Conservation (phyloP, 1,140 invertebrate genomes). For the Leptinotarsa lineolata region DNA sequence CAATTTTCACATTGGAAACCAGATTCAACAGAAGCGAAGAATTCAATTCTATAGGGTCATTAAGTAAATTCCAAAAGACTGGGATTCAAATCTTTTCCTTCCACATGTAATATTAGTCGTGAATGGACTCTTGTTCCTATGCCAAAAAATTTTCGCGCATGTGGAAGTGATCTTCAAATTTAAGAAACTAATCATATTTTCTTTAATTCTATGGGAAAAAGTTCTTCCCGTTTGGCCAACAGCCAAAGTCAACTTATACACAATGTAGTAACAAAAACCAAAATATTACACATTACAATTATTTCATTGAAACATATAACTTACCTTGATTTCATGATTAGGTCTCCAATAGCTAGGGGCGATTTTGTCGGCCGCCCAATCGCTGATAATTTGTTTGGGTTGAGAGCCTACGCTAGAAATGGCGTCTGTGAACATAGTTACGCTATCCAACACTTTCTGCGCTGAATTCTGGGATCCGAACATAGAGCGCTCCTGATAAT, state of each 20-base stretch:
- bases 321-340: constrained; percentile 74
- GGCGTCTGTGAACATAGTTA: constrained; percentile 72
- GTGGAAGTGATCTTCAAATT: too few species aligned
- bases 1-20: too few species aligned
- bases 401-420: constrained; percentile 71
- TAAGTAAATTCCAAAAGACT: too few species aligned
- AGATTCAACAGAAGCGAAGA: too few species aligned
- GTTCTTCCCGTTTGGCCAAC: too few species aligned
- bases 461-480: constrained; percentile 69
- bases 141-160: not conserved
- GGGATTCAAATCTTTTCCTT: too few species aligned
- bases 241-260: not conserved
- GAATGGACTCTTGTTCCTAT: not conserved
- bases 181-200: too few species aligned
- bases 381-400: constrained; percentile 70
- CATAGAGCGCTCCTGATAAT: constrained; percentile 44
- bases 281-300: not conserved
- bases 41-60: too few species aligned
- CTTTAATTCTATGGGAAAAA: too few species aligned
- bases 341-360: constrained; percentile 82
- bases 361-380: constrained; percentile 78
- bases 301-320: constrained; percentile 14
- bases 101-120: too few species aligned
- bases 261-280: not conserved
- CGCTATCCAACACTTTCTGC: constrained; percentile 75